phyloP scores from a whole-genome alignment of 2,888 invertebrate species.

The Carcina quercana region DNA sequence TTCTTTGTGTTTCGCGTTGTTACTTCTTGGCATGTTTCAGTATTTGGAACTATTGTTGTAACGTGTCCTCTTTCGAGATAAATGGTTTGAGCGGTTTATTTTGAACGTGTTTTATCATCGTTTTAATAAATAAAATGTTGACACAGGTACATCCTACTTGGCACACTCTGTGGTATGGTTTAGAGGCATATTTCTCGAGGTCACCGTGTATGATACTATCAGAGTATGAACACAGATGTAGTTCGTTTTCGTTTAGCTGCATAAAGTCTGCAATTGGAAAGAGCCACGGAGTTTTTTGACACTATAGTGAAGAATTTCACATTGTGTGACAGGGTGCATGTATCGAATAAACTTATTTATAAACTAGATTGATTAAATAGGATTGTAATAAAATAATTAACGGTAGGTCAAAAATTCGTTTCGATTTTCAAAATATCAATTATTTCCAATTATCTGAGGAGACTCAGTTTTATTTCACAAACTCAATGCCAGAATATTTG shows the following conservation, averaged over 20 bases:
- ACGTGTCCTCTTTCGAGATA: slow-evolving; percentile 50
- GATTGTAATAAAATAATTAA: no score
- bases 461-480: no score
- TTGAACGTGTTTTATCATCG: slow-evolving; percentile 41
- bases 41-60: slow-evolving; percentile 47
- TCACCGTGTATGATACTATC: slow-evolving; percentile 25
- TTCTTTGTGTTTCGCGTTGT: slow-evolving; percentile 64
- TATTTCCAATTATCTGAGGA: no score
- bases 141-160: slow-evolving; percentile 67
- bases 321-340: slow-evolving; percentile 73
- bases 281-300: slow-evolving; percentile 23
- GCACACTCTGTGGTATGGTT: slow-evolving; percentile 66
- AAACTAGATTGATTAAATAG: slow-evolving; percentile 29
- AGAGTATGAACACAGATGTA: slow-evolving; percentile 25
- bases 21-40: slow-evolving; percentile 66
- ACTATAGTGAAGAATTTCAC: slow-evolving; percentile 36
- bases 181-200: slow-evolving; percentile 37
- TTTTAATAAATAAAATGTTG: slow-evolving; percentile 34
- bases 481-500: no score
- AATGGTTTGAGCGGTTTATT: slow-evolving; percentile 36
- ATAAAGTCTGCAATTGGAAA: slow-evolving; percentile 20
- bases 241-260: slow-evolving; percentile 32
- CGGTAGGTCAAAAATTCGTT: slow-evolving; percentile 3
- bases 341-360: slow-evolving; percentile 45
- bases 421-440: no score